Evolutionary conservation across 2,113 vertebrate genomes (phyloP).

Genomic region (Pluvianellus socialis): DNA sequence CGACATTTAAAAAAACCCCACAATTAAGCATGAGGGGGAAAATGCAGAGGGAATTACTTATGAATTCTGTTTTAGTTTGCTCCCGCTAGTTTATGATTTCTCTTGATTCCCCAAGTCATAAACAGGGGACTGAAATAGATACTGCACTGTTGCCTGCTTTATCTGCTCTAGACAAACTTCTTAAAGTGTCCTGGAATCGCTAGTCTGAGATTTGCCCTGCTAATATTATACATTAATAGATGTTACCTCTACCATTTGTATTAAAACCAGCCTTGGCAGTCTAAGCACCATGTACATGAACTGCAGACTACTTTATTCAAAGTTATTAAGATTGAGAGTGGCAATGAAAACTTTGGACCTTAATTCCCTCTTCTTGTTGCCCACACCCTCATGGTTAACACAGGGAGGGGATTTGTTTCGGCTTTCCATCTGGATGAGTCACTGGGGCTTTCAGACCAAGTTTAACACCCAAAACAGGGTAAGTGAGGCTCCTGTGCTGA

Average conservation of each 20-base stretch:
- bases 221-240: background rate
- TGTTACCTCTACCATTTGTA: background rate
- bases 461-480: background rate
- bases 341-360: background rate
- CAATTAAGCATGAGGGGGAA: background rate
- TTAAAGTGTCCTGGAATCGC: background rate
- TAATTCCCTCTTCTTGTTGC: background rate
- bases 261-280: background rate
- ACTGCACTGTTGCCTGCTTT: background rate
- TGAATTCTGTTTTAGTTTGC: background rate
- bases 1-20: constrained; percentile 12
- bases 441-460: background rate
- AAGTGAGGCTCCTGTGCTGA: background rate
- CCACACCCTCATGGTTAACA: background rate
- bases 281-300: background rate
- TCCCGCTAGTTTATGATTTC: background rate
- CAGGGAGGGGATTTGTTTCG: background rate
- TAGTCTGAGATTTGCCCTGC: background rate
- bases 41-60: background rate
- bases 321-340: background rate
- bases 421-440: background rate
- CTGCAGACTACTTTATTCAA: background rate
- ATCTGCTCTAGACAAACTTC: background rate
- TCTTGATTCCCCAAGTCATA: background rate
- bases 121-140: background rate